Base-by-base conservation (phyloP, 2,113 vertebrate genomes). In the Ictidomys tridecemlineatus region DNA sequence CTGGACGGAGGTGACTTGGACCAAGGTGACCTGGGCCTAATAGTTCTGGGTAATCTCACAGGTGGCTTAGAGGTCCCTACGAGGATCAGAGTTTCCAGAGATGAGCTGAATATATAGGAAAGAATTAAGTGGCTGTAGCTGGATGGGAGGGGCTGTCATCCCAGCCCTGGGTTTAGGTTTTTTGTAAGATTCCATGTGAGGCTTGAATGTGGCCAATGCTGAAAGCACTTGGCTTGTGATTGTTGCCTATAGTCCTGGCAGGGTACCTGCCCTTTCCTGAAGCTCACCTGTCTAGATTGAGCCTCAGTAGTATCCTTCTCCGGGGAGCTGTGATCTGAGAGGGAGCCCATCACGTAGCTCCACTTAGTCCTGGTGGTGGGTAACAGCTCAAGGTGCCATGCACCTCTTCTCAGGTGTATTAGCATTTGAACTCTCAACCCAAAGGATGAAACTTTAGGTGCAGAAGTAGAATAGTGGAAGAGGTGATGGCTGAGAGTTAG, bases 361-460 rank as follows among this genome's bases (percentile, higher is more conserved):
- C 16, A 3, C 53, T 39, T 5, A 10, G 14, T 80, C 24, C 0
- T 65, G 42, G 70, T 39, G 80, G 58, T 12, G 6, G 32, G 51
- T 0, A 9, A 53, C 2, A 16, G 12, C 51, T 67, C 18, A 1
- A 13, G 1, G 0, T 2, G 11, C 53, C 26, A 4, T 2, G 8
- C 63, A 14, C 2, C 28, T 69, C 67, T 56, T 56, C 39, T 48
- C 7, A 7, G 63, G 63, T 16, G 2, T n/a, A 28, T 73, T 51
- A 67, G 37, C 63, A 7, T 30, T 37, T 1, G 24, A 74, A 76
- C 10, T 83, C 32, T 32, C 1, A 11, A 14, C 2, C 9, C 42
- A 1, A 2, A 26, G 13, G 65, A 9, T 32, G 63, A 63, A 73
- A 14, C 72, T 82, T 56, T 86, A 48, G 76, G 45, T 28, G 5